These are phyloP conservation scores for Bugula neritina DNA, from an alignment of 2,888 invertebrate species.

Conservation along the genomic window DNA sequence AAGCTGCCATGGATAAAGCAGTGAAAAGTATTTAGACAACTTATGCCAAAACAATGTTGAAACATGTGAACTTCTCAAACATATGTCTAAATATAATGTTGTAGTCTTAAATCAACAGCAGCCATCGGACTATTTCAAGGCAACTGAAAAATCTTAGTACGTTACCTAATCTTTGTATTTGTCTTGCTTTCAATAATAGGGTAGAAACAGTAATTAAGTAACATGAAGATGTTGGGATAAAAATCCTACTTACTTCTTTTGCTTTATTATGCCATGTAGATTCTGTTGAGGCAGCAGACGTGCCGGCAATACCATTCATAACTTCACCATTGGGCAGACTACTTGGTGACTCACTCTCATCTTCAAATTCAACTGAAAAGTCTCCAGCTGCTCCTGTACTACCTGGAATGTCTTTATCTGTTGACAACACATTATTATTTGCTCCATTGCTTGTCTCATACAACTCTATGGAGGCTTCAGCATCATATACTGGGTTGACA, in stretches of 20 bases:
- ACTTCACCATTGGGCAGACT: background rate
- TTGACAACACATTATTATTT: background rate
- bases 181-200: too few relatives aligned
- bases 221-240: too few relatives aligned
- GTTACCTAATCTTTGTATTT: too few relatives aligned
- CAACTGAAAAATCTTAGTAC: too few relatives aligned
- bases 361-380: background rate
- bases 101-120: too few relatives aligned
- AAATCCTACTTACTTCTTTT: background rate
- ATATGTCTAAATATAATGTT: too few relatives aligned
- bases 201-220: too few relatives aligned
- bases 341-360: background rate
- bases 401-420: background rate
- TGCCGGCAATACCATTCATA: background rate
- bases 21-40: too few relatives aligned
- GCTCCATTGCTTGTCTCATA: background rate
- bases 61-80: too few relatives aligned
- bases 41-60: too few relatives aligned
- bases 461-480: background rate
- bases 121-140: too few relatives aligned
- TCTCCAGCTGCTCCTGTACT: background rate
- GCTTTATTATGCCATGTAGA: background rate
- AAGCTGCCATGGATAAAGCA: too few relatives aligned
- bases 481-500: constrained; percentile 16
- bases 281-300: background rate